Percentiles rank a stretch among this genome's conserved stretches.
phyloP scores from a whole-genome alignment of 1,140 invertebrate species.

The Hydropsyche tenuis region DNA sequence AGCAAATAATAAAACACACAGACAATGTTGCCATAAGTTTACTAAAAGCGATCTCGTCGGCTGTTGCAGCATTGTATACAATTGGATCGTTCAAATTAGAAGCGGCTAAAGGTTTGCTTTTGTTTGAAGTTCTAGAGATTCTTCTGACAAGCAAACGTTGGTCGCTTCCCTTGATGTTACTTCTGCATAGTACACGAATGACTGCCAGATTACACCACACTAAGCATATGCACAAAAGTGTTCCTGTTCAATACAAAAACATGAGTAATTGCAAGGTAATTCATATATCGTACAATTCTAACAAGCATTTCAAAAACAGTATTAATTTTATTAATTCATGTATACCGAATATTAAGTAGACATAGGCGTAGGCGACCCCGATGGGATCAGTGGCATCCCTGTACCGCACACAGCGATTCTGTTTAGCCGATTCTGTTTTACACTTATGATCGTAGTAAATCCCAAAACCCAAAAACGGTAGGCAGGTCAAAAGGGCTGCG shows the following conservation, averaged over 20 bases:
- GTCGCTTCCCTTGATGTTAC: slow-evolving; percentile 61
- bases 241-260: slow-evolving; percentile 63
- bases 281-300: no score
- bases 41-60: slow-evolving; percentile 83
- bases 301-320: not conserved
- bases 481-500: slow-evolving; percentile 73
- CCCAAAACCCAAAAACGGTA: slow-evolving; percentile 81
- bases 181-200: slow-evolving; percentile 74
- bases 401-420: slow-evolving; percentile 70
- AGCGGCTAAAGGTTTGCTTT: slow-evolving; percentile 52
- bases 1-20: slow-evolving; percentile 81
- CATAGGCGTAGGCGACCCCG: slow-evolving; percentile 78
- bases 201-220: slow-evolving; percentile 83
- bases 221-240: slow-evolving; percentile 74
- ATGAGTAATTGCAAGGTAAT: no score
- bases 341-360: slow-evolving; percentile 80
- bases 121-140: slow-evolving; percentile 63
- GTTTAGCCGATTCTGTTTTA: slow-evolving; percentile 50
- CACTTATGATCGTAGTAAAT: slow-evolving; percentile 71
- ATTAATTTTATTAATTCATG: not conserved
- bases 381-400: slow-evolving; percentile 68
- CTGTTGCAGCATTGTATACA: slow-evolving; percentile 65
- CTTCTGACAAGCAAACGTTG: slow-evolving; percentile 61
- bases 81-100: slow-evolving; percentile 51
- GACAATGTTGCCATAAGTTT: slow-evolving; percentile 83